phyloP scores from a whole-genome alignment of 2,888 invertebrate species.

The Synanthedon tipuliformis region DNA sequence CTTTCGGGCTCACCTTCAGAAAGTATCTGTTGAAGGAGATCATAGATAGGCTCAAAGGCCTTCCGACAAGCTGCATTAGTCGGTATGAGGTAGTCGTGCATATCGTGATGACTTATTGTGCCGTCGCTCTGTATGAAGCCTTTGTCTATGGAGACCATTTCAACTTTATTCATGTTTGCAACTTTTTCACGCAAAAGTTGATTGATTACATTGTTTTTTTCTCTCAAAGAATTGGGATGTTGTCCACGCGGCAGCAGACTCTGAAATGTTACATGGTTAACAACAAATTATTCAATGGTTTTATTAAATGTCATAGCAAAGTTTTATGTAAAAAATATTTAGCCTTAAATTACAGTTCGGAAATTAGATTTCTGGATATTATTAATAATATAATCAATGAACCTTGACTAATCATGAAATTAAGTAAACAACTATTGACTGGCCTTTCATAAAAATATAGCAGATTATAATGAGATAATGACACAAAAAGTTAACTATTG shows the following conservation, averaged over 20 bases:
- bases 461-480: no score
- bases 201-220: constrained; percentile 82
- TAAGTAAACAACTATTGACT: no score
- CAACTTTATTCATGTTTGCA: constrained; percentile 75
- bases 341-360: no score
- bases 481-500: no score
- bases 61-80: constrained; percentile 89
- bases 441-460: no score
- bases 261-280: constrained; percentile 64
- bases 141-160: constrained; percentile 83
- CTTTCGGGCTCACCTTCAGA: constrained; percentile 81
- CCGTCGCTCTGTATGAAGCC: constrained; percentile 83
- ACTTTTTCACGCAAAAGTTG: constrained; percentile 75
- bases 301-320: neutral
- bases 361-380: no score
- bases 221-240: constrained; percentile 82
- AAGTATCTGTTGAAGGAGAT: constrained; percentile 81
- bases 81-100: constrained; percentile 91
- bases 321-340: no score
- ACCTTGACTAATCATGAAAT: no score
- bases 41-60: constrained; percentile 87
- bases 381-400: no score
- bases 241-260: constrained; percentile 90
- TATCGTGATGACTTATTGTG: constrained; percentile 87
- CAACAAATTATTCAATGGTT: neutral